These are phyloP conservation scores for Lissonota sp. DNA, from an alignment of 2,888 invertebrate species.

Conservation along the genomic window DNA sequence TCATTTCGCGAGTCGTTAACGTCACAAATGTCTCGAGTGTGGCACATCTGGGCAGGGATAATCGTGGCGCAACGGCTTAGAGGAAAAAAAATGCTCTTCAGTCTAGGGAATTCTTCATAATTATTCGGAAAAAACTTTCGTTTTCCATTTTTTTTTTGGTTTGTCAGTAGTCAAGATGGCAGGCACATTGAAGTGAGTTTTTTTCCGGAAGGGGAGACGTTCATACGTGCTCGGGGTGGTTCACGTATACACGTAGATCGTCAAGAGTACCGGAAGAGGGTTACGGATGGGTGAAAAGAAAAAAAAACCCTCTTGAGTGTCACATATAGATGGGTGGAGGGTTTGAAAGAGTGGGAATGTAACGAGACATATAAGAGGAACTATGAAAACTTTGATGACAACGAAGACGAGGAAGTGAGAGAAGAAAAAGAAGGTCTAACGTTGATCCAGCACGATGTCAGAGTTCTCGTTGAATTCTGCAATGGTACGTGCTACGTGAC, in stretches of 20 bases:
- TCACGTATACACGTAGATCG: slow-evolving; percentile 46
- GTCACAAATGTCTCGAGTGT: slow-evolving; percentile 35
- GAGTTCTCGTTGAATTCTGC: slow-evolving; percentile 59
- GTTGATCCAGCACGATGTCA: slow-evolving; percentile 60
- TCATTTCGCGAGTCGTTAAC: slow-evolving; percentile 13
- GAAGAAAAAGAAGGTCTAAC: slow-evolving; percentile 25
- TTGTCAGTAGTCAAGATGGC: neutral
- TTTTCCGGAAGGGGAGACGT: slow-evolving; percentile 45
- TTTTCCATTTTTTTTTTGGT: slow-evolving; percentile 1
- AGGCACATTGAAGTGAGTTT: slow-evolving; percentile 50
- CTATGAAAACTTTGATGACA: neutral
- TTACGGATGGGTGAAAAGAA: neutral
- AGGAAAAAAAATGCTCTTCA: too few relatives aligned
- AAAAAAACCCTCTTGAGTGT: slow-evolving; percentile 44
- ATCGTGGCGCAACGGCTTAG: too few relatives aligned
- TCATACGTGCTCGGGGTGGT: slow-evolving; percentile 59
- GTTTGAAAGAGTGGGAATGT: slow-evolving; percentile 33
- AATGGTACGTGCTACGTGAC: slow-evolving; percentile 60
- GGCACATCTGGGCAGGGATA: neutral
- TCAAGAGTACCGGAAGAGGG: slow-evolving; percentile 38
- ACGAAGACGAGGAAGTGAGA: slow-evolving; percentile 10
- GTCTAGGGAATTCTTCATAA: too few relatives aligned
- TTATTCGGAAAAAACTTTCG: too few relatives aligned
- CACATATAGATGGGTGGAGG: slow-evolving; percentile 44
- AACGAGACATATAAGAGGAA: slow-evolving; percentile 26